Evolutionary conservation across 1,140 invertebrate genomes (phyloP).

Genomic region (Drosophila takahashii): DNA sequence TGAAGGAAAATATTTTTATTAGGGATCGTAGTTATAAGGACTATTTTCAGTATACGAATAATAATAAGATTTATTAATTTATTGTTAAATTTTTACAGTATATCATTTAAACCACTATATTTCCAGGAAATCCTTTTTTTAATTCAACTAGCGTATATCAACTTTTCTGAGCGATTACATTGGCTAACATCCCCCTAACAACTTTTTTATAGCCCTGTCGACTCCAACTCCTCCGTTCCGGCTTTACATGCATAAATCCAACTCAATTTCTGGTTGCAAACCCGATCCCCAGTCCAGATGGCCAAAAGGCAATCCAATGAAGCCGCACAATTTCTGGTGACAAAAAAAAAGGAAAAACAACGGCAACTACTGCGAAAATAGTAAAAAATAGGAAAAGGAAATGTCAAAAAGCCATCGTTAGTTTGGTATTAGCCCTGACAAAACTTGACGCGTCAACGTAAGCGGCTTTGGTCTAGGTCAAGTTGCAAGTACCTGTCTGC

Average conservation of each 20-base stretch:
- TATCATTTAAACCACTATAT: no score
- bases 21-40: slow-evolving; percentile 29
- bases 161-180: not conserved
- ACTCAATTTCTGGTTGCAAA: slow-evolving; percentile 29
- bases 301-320: slow-evolving; percentile 40
- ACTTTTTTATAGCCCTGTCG: slow-evolving; percentile 13
- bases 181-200: not conserved
- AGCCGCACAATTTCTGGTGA: slow-evolving; percentile 59
- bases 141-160: not conserved
- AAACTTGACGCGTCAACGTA: slow-evolving; percentile 66
- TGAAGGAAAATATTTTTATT: not conserved
- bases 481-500: slow-evolving; percentile 51
- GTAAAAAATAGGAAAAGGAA: slow-evolving; percentile 49
- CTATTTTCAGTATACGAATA: not conserved
- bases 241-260: slow-evolving; percentile 35
- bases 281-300: slow-evolving; percentile 1
- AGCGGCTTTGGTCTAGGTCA: slow-evolving; percentile 79
- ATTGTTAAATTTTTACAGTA: no score
- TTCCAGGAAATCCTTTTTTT: not conserved
- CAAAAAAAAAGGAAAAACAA: slow-evolving; percentile 26
- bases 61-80: no score
- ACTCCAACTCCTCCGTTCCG: slow-evolving; percentile 9
- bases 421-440: slow-evolving; percentile 63
- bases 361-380: slow-evolving; percentile 29
- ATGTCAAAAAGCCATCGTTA: slow-evolving; percentile 59